Percentiles rank a stretch among this genome's conserved stretches.
phyloP scores from a whole-genome alignment of 2,888 invertebrate species.

The Cepaea hortensis region DNA sequence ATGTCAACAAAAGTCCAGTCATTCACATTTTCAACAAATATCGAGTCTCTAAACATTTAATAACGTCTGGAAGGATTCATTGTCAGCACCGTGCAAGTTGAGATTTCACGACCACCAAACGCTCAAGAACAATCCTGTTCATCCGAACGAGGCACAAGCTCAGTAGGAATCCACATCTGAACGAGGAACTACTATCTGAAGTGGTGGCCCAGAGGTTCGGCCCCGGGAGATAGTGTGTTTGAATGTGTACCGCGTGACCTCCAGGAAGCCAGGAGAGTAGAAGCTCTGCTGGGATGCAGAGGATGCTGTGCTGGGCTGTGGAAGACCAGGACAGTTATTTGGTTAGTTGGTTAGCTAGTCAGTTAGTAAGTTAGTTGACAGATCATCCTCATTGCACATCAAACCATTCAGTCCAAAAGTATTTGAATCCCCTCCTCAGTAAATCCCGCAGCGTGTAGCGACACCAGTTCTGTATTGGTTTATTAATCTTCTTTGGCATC shows the following conservation, averaged over 20 bases:
- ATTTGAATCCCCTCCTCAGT: too few species aligned
- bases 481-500: too few species aligned
- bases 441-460: too few species aligned
- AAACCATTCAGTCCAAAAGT: too few species aligned
- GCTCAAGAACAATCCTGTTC: too few species aligned
- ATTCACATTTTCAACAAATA: neutral
- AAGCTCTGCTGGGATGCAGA: constrained; percentile 59
- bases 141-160: neutral
- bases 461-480: too few species aligned
- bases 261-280: constrained; percentile 72
- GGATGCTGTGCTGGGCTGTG: constrained; percentile 23
- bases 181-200: neutral
- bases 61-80: neutral
- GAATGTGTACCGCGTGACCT: constrained; percentile 74
- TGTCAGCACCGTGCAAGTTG: neutral
- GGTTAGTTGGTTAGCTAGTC: too few species aligned
- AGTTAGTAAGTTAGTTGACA: too few species aligned
- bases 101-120: neutral
- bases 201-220: neutral
- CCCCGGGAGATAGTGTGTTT: constrained; percentile 72
- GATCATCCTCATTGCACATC: too few species aligned
- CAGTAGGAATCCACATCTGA: constrained; percentile 2
- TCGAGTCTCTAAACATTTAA: neutral
- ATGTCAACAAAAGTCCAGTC: neutral
- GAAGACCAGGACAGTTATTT: neutral